Evolutionary conservation across 1,140 invertebrate genomes (phyloP).

Genomic region (Bombus soroeensis): DNA sequence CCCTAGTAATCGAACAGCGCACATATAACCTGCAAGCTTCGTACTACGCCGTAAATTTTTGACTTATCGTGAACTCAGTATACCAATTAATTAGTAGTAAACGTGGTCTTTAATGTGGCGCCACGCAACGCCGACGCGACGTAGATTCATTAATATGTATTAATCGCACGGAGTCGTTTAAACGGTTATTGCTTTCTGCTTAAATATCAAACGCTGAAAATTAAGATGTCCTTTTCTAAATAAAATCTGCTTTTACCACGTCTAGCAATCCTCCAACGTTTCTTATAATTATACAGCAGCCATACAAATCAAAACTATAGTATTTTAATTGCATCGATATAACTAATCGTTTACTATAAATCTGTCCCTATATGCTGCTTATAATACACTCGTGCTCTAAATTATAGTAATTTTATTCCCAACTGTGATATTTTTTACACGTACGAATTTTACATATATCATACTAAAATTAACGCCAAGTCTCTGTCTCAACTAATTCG

Average conservation of each 20-base stretch:
- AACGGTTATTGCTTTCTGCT: background rate
- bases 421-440: too few relatives aligned
- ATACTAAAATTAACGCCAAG: too few relatives aligned
- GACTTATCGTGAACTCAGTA: constrained; percentile 6
- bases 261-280: too few relatives aligned
- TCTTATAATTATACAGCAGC: background rate
- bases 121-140: background rate
- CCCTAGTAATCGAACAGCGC: background rate
- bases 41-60: constrained; percentile 20
- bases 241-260: background rate
- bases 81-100: constrained; percentile 31
- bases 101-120: background rate
- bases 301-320: too few relatives aligned
- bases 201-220: background rate
- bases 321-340: too few relatives aligned
- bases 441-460: too few relatives aligned
- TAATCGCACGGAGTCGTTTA: constrained; percentile 13
- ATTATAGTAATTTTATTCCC: too few relatives aligned
- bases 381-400: too few relatives aligned
- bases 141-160: constrained; percentile 39
- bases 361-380: too few relatives aligned
- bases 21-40: too few relatives aligned
- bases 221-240: background rate
- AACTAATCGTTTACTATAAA: too few relatives aligned
- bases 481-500: too few relatives aligned